Base-by-base conservation (phyloP, 1,140 invertebrate genomes). In the Luehdorfia chinensis region DNA sequence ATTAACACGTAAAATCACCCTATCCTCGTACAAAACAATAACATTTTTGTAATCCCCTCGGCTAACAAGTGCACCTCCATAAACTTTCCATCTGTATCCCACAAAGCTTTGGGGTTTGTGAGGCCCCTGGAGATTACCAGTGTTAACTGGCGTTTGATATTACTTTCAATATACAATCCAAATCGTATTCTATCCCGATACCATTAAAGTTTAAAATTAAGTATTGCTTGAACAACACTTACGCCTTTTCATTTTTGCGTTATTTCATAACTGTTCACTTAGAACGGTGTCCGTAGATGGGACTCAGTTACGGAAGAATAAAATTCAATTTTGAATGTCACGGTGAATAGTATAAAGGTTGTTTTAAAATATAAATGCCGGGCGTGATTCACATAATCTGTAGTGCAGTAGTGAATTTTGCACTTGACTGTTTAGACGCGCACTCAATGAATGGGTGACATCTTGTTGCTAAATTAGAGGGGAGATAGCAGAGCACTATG, bases 321-420 rank as follows among this genome's bases (percentile, higher is more conserved):
- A 32, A 53, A 23, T 52, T 39, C 5, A 31, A 46, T 47, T 56
- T 75, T 14, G 1, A 41, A 27, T 55, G 4, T 0, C 19, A 4
- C 2, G 0, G 16, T 14, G 6, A 0, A 0, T 31, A 14, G 8
- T 4, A 39, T n/a, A 65, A 39, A 46, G 14, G 50, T 11, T 23
- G 14, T 68, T 75, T 50, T 52, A 21, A 21, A 56, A 41, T 48
- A 33, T 18, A 21, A 6, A 50, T 8, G 41, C 11, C 23, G 69
- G 67, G 75, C 77, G 75, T 81, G 77, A 84, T 79, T 84, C 75
- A 65, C 71, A 81, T 81, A 77, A 79, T 84, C 75, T 75, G 66
- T 72, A 64, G 65, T 56, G 65, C 60, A 50, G 62, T 61, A 81
- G 59, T 59, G 70, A 78, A 78, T 84, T 83, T 68, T 70, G 71